phyloP scores from a whole-genome alignment of 1,140 invertebrate species.

The Batillaria attramentaria region DNA sequence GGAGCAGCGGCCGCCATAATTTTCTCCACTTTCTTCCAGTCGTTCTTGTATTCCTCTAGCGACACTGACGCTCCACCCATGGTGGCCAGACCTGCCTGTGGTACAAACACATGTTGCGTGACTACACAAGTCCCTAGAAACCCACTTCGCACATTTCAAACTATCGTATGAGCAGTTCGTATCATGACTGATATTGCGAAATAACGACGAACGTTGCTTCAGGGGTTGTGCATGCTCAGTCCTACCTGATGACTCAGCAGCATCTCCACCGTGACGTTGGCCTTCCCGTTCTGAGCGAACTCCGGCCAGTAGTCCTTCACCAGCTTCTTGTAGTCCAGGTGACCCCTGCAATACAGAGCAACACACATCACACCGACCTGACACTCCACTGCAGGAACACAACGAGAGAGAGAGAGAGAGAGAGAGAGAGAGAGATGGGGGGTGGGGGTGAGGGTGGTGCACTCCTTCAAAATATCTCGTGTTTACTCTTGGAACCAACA shows the following conservation, averaged over 20 bases:
- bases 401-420: no score
- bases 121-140: background rate
- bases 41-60: constrained; percentile 28
- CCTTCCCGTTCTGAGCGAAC: constrained; percentile 72
- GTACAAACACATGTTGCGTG: background rate
- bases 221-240: background rate
- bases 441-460: no score
- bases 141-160: background rate
- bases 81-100: constrained; percentile 30
- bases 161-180: background rate
- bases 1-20: constrained; percentile 23
- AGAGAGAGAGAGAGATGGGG: no score
- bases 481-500: no score
- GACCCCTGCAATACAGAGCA: constrained; percentile 46
- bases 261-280: constrained; percentile 70
- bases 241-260: constrained; percentile 69
- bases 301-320: constrained; percentile 73
- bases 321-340: constrained; percentile 66
- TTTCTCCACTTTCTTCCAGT: constrained; percentile 34
- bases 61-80: constrained; percentile 17
- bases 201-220: background rate
- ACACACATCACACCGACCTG: no score
- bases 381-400: no score
- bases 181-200: background rate
- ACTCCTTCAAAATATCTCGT: no score